Evolutionary conservation across 2,888 invertebrate species (phyloP).

Genomic region (Tachystola acroxantha): DNA sequence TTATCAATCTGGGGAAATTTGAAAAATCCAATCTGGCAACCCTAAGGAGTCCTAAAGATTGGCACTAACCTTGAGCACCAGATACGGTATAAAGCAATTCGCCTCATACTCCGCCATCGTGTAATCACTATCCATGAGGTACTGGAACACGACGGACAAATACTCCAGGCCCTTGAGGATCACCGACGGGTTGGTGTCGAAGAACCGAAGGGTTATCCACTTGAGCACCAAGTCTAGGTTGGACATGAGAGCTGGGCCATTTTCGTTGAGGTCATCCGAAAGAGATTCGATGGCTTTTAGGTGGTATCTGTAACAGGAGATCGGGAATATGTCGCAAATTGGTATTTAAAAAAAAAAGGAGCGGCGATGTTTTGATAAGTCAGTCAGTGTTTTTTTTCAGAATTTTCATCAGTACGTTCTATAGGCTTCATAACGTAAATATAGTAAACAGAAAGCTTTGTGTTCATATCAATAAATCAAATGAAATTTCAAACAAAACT

Average conservation of each 20-base stretch:
- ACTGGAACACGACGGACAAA: constrained; percentile 88
- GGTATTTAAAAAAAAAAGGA: no score
- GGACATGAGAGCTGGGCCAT: constrained; percentile 87
- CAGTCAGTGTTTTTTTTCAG: no score
- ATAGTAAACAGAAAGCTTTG: no score
- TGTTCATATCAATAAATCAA: no score
- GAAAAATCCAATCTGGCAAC: no score
- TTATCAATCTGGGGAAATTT: no score
- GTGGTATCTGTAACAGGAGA: constrained; percentile 84
- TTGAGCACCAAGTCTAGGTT: constrained; percentile 97
- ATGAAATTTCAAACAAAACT: no score
- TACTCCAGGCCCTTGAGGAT: constrained; percentile 97
- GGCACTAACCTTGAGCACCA: constrained; percentile 91
- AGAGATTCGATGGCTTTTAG: constrained; percentile 96
- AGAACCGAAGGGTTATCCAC: constrained; percentile 97
- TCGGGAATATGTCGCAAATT: no score
- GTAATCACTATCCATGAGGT: constrained; percentile 88
- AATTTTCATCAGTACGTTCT: no score
- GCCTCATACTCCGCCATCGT: constrained; percentile 95
- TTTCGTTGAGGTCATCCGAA: constrained; percentile 88
- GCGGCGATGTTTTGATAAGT: no score
- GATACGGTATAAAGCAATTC: constrained; percentile 95
- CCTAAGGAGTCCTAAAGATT: no score
- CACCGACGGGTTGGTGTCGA: constrained; percentile 99
- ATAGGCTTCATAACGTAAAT: no score